Base-by-base conservation (phyloP, 2,113 vertebrate species). In the Nicator chloris region DNA sequence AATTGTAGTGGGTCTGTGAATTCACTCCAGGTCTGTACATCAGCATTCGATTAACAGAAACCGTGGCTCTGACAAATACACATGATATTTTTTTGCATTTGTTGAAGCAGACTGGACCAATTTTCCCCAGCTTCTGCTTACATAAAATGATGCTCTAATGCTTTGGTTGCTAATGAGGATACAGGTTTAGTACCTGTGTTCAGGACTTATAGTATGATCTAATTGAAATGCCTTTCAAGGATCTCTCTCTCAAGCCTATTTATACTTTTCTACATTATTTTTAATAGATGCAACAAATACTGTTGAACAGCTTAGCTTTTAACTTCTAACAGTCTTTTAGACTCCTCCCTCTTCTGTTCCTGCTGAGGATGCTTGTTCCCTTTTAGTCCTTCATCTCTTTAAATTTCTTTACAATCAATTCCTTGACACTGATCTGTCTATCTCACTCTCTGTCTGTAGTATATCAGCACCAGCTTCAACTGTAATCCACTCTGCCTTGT, bases 321-420 rank as follows among this genome's bases (percentile, higher is more conserved):
- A 68, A 94, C 26, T 51, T 63, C 26, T 0, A 57, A 8, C 19
- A 82, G 51, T 80, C 20, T 90, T 77, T 85, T 51, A 88, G 33
- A 13, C 23, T 66, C 27, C 1, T 7, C 5, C 15, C 28, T 7
- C 28, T 24, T 45, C 81, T 80, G 26, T 61, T 91, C 68, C 40
- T 86, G 87, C 64, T 70, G 47, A 70, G 68, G 75, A 49, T 69
- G 40, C 16, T 88, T 86, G 42, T 53, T 93, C 49, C 35, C 23
- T 90, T 95, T 86, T 57, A 75, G 71, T 56, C 68, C 57, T 93
- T 94, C 75, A 68, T 73, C 33, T 81, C 71, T 95, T 96, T 84
- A 92, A 70, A 92, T 95, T 93, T 96, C 86, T 92, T 90, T 86
- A 57, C 76, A 93, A 90, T 94, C 90, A 97, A 96, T 93, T 97